Evolutionary conservation across 1,140 invertebrate species (phyloP).

Genomic region (Matsumurasca onukii): DNA sequence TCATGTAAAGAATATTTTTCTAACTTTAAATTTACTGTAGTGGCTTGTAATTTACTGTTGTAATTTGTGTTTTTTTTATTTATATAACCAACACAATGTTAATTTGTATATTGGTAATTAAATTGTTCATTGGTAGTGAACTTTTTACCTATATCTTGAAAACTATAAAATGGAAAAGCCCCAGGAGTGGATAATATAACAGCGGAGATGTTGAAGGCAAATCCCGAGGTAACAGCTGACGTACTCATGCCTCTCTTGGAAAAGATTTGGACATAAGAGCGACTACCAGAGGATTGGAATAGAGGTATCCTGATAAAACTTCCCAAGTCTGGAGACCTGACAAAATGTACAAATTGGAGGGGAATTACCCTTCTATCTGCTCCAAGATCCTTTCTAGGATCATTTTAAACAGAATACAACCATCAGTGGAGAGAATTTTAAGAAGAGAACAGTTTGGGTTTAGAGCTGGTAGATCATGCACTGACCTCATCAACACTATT

Average conservation of each 20-base stretch:
- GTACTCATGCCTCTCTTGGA: not conserved
- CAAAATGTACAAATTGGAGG: not conserved
- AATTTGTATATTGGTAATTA: too few relatives aligned
- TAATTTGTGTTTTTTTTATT: too few relatives aligned
- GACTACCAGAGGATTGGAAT: not conserved
- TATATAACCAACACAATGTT: too few relatives aligned
- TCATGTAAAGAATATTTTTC: too few relatives aligned
- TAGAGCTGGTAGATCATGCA: not conserved
- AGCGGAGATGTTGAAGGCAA: not conserved
- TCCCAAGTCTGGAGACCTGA: not conserved
- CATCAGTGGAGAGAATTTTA: not conserved
- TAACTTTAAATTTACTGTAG: too few relatives aligned
- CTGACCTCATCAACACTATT: not conserved
- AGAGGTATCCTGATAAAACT: not conserved
- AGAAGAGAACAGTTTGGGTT: not conserved
- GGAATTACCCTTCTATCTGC: not conserved
- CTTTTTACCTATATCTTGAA: too few relatives aligned
- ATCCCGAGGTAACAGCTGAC: not conserved
- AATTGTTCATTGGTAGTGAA: too few relatives aligned
- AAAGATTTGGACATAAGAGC: not conserved
- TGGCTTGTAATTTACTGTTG: too few relatives aligned
- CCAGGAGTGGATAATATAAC: not conserved
- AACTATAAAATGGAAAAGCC: not conserved
- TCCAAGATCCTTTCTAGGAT: not conserved
- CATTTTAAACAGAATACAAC: not conserved